Conservation (phyloP, 1,140 invertebrate species). For the Drosophila obscura region DNA sequence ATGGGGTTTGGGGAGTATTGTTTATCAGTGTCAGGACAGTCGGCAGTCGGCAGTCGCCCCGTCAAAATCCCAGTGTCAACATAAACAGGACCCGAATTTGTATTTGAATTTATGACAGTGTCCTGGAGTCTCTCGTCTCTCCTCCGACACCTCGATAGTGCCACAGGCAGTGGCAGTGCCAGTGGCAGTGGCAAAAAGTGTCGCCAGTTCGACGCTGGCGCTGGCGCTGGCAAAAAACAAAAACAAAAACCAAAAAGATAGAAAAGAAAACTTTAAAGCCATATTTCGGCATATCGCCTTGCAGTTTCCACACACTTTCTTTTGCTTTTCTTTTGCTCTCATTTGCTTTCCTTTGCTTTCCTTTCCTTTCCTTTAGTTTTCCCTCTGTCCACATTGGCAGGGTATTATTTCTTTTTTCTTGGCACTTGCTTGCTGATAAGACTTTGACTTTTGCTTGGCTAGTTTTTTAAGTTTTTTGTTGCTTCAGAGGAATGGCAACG, state of each 20-base stretch:
- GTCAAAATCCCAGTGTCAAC: constrained; percentile 45
- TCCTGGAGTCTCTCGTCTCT: constrained; percentile 33
- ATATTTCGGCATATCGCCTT: constrained; percentile 52
- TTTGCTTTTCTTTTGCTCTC: constrained; percentile 2
- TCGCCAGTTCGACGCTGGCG: constrained; percentile 64
- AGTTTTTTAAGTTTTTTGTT: constrained; percentile 64
- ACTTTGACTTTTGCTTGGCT: constrained; percentile 68
- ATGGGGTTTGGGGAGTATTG: constrained; percentile 16
- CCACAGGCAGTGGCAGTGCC: constrained; percentile 14
- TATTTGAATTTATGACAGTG: constrained; percentile 76
- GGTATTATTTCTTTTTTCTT: constrained; percentile 30
- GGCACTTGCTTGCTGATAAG: constrained; percentile 71
- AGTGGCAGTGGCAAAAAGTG: constrained; percentile 48
- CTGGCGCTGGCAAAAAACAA: constrained; percentile 1
- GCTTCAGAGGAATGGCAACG: neutral
- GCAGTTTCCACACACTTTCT: constrained; percentile 47
- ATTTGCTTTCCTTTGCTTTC: constrained; percentile 7
- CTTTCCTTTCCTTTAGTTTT: constrained; percentile 6
- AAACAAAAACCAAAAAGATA: constrained; percentile 1
- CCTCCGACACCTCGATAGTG: constrained; percentile 24
- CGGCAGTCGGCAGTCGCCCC: constrained; percentile 11
- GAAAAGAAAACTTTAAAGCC: constrained; percentile 60
- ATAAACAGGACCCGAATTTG: constrained; percentile 67
- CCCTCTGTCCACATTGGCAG: neutral
- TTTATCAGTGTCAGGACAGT: constrained; percentile 63